Evolutionary conservation across 1,140 invertebrate species (phyloP), one percentile per base, ranked within the genome.

Genomic region (Aphis gossypii): DNA sequence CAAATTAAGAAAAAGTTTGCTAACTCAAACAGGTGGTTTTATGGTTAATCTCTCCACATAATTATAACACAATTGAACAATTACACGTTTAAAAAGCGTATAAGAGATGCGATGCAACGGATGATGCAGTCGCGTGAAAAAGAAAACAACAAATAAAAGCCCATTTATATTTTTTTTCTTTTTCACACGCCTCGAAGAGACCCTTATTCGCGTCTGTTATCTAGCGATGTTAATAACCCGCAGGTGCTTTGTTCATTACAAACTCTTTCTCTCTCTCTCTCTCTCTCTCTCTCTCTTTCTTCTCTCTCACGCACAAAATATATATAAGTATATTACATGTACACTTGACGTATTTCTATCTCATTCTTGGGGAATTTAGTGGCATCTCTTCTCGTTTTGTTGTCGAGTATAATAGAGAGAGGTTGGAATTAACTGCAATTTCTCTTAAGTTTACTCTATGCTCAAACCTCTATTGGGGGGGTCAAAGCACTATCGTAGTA

Each of bases 211-310:
- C 68, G 6, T 46, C 68, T 41, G 90, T 76, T 91, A 76, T 76
- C 90, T 56, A 56, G 41, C 21, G 14, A 30, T 46, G 90, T 68
- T 91, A 46, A 91, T 91, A 76, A 91, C 68, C 41, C 60, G 56
- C 90, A 91, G 90, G 90, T 91, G 90, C 76, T 91, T 82, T 48
- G 90, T 76, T 76, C 90, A 90, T 68, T 41, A 56, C 54, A 8
- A 25, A 25, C 46, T 88, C 87, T 51, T 2, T 48, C 25, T 35
- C n/a, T 35, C n/a, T 87, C 48, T 86, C 41, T 20, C 23, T 46
- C 14, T 84, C 20, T 25, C 18, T 41, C 82, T 38, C 1, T 38
- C 14, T 87, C 14, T 30, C 9, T 46, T 18, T 38, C 30, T 18
- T 38, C 30, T 2, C 35, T 38, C 35, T 18, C 30, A 18, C 48